Evolutionary conservation across 2,797 vertebrate genomes (phyloP).

Genomic region (Gila robusta): DNA sequence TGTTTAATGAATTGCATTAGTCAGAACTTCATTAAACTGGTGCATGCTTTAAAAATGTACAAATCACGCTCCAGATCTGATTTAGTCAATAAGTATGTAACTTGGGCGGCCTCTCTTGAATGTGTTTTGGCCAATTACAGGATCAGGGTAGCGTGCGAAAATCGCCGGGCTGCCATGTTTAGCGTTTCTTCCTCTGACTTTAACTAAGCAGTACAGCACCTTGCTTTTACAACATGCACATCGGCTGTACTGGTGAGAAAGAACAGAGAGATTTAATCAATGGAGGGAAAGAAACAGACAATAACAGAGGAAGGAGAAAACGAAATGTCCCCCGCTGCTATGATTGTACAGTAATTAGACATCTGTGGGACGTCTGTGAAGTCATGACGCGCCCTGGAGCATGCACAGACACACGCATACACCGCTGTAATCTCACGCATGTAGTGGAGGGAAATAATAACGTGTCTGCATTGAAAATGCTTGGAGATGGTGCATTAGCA

Average conservation of each 20-base stretch:
- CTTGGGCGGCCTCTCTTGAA: slow-evolving; percentile 15
- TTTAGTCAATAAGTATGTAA: slow-evolving; percentile 16
- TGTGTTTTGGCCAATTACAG: slow-evolving; percentile 48
- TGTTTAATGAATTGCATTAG: slow-evolving; percentile 34
- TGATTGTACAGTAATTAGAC: slow-evolving; percentile 85
- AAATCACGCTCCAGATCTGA: slow-evolving; percentile 27
- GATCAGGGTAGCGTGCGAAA: slow-evolving; percentile 6
- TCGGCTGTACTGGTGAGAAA: slow-evolving; percentile 28
- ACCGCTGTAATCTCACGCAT: slow-evolving; percentile 34
- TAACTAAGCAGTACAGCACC: slow-evolving; percentile 36
- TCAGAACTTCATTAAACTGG: slow-evolving; percentile 6
- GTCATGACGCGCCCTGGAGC: slow-evolving; percentile 62
- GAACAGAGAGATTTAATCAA: slow-evolving; percentile 49
- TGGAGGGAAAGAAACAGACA: background rate
- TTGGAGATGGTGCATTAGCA: slow-evolving; percentile 35
- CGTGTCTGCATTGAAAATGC: slow-evolving; percentile 28
- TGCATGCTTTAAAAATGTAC: background rate
- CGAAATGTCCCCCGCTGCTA: slow-evolving; percentile 64
- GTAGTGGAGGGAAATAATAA: slow-evolving; percentile 48
- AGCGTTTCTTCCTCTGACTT: slow-evolving; percentile 7
- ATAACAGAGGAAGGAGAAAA: slow-evolving; percentile 61
- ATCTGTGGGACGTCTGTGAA: slow-evolving; percentile 68
- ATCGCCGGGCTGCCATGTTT: slow-evolving; percentile 25
- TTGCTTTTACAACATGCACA: slow-evolving; percentile 18
- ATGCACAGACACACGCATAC: background rate